A percentile compares a stretch with the other conserved stretches of the same genome.
Conservation (phyloP, 2,113 vertebrate genomes). For the Oostethus manadensis region DNA sequence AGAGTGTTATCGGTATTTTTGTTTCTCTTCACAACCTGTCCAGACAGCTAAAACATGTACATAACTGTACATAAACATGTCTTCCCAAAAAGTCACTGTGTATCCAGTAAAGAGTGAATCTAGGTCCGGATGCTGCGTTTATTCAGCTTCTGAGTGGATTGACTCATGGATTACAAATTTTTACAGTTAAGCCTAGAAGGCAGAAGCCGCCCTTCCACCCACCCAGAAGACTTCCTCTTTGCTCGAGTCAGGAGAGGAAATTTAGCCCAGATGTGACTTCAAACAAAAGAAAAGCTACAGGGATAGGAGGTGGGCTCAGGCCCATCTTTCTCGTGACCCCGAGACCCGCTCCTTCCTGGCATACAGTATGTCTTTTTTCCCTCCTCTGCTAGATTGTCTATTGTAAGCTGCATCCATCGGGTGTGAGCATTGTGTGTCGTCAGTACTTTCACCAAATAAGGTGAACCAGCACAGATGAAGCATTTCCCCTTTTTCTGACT, state of each 20-base stretch:
- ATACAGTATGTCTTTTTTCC: conserved; percentile 56
- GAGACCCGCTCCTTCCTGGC: conserved; percentile 62
- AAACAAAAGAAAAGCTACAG: conserved; percentile 63
- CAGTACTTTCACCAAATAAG: conserved; percentile 18
- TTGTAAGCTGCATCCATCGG: conserved; percentile 27
- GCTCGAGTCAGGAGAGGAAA: conserved; percentile 59
- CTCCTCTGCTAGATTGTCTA: conserved; percentile 33
- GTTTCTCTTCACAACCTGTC: not conserved
- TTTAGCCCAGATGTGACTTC: conserved; percentile 73
- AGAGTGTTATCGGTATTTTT: too few relatives aligned
- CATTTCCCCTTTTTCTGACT: conserved; percentile 1
- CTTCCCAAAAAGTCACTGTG: not conserved
- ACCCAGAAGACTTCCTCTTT: conserved; percentile 64
- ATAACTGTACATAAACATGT: not conserved
- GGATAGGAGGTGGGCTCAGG: conserved; percentile 69
- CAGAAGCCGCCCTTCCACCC: conserved; percentile 45
- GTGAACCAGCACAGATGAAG: conserved; percentile 2
- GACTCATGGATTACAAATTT: conserved; percentile 47
- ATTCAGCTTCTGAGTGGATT: conserved; percentile 18
- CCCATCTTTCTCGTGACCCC: conserved; percentile 66
- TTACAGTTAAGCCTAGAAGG: conserved; percentile 55
- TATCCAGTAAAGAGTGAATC: conserved; percentile 12
- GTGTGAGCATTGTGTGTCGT: conserved; percentile 1
- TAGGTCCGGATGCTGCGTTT: conserved; percentile 18
- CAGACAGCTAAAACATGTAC: too few relatives aligned